Evolutionary conservation across 2,888 invertebrate genomes (phyloP), one percentile per base, ranked within the genome.

Genomic region (Agrochola lychnidis): DNA sequence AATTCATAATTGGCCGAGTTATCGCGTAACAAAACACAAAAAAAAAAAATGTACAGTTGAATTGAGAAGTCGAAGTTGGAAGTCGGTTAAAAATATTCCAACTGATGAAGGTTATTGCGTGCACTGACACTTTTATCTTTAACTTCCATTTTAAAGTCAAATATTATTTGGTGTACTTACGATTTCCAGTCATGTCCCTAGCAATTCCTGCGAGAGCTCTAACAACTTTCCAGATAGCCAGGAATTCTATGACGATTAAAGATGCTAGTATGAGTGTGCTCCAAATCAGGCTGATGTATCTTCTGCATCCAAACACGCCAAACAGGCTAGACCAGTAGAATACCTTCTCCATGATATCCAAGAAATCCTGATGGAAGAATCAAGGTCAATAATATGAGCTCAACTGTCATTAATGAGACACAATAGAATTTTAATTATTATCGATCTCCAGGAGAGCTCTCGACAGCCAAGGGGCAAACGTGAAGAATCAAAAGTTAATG

Each of bases 141-240:
- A 57, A 30, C 0, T 14, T 42, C 12, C 2, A 19, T 36, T 36
- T n/a, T 9, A 45, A 45, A 56, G 4, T 6, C 19, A 68, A 19
- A n/a, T 30, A 14, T 62, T 12, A 70, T 61, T 45, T 1, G 4
- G 51, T 0, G 19, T 57, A 92, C 94, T 91, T 82, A 95, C 94
- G 90, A 62, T 93, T 90, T 7, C 91, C 94, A 40, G 81, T 81
- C 16, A 81, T 92, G 75, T 93, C 94, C 7, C 85, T 83, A 6
- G 94, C 93, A 89, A 91, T 90, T 4, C 94, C 95, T n/a, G 91
- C 91, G 1, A 95, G 74, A 5, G 94, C 93, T 73, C 91, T 93
- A 0, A 95, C 85, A 0, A 95, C 92, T 67, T 93, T 95, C 93
- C 93, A 94, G 25, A 94, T 89, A 12, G 94, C 91, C 25, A 88